Conservation (phyloP, 2,797 vertebrate genomes). For the Ptychobarbus kaznakovi region DNA sequence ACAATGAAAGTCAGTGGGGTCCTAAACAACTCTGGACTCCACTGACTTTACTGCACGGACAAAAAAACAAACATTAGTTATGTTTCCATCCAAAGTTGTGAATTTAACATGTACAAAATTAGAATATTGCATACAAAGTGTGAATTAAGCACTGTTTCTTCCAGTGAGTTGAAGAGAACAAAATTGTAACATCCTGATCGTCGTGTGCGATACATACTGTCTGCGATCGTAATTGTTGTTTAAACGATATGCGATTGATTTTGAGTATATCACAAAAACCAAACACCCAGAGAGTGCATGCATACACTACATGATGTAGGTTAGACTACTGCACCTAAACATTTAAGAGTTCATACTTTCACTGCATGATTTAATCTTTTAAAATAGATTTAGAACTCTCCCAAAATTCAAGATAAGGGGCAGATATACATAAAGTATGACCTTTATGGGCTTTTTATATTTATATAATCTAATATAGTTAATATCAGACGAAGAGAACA, state of each 20-base stretch:
- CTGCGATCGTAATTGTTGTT: background rate
- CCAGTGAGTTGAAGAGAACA: background rate
- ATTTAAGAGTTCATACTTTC: background rate
- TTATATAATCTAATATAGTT: too few relatives aligned
- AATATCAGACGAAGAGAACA: too few relatives aligned
- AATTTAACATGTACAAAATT: too few relatives aligned
- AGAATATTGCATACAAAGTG: too few relatives aligned
- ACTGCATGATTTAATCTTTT: background rate
- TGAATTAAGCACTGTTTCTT: background rate
- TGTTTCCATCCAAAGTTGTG: too few relatives aligned
- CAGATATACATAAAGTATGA: too few relatives aligned
- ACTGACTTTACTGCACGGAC: background rate
- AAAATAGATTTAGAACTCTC: background rate
- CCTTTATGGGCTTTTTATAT: too few relatives aligned
- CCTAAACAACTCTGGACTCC: background rate
- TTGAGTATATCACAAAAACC: background rate
- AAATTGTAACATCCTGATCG: background rate
- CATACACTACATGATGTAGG: too few relatives aligned
- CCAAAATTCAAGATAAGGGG: too few relatives aligned
- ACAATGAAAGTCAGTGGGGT: background rate
- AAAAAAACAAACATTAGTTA: background rate
- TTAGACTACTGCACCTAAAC: background rate
- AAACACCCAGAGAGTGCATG: background rate
- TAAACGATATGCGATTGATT: background rate
- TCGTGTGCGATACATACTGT: too few relatives aligned